phyloP scores from a whole-genome alignment of 1,140 invertebrate genomes.

The Brachionus rubens region DNA sequence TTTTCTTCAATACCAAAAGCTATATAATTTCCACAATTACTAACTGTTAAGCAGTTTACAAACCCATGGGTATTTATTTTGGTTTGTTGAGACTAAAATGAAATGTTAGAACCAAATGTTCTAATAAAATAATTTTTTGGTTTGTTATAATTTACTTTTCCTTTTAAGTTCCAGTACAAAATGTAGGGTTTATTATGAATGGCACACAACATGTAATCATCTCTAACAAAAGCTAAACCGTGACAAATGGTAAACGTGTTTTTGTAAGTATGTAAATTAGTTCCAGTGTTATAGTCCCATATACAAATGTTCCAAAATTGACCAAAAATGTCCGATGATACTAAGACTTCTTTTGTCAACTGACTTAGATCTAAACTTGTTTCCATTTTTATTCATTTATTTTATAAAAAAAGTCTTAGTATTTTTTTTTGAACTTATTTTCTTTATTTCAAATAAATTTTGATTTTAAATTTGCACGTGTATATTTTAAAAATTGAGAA shows the following conservation, averaged over 20 bases:
- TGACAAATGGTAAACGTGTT: not conserved
- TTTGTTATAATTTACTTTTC: conserved; percentile 18
- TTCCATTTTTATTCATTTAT: conserved; percentile 25
- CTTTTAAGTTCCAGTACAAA: conserved; percentile 34
- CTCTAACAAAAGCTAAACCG: conserved; percentile 30
- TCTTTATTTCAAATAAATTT: too few relatives aligned
- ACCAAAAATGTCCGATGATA: conserved; percentile 36
- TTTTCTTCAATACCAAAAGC: conserved; percentile 39
- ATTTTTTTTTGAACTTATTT: too few relatives aligned
- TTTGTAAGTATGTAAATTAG: conserved; percentile 36
- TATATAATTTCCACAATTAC: conserved; percentile 39
- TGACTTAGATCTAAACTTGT: conserved; percentile 20
- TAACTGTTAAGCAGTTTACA: conserved; percentile 21
- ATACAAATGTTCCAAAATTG: conserved; percentile 45
- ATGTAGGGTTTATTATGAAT: conserved; percentile 44
- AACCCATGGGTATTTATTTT: conserved; percentile 30
- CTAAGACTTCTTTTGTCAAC: conserved; percentile 31
- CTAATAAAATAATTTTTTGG: not conserved
- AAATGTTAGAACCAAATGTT: too few relatives aligned
- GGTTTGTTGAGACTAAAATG: conserved; percentile 11
- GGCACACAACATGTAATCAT: conserved; percentile 38
- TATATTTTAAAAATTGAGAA: not conserved
- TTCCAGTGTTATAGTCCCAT: conserved; percentile 41
- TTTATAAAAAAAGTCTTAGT: not conserved
- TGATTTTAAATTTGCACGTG: not conserved